These are phyloP conservation scores for Telmatochromis sp. DNA, from an alignment of 2,113 vertebrate species.

Conservation along the genomic window DNA sequence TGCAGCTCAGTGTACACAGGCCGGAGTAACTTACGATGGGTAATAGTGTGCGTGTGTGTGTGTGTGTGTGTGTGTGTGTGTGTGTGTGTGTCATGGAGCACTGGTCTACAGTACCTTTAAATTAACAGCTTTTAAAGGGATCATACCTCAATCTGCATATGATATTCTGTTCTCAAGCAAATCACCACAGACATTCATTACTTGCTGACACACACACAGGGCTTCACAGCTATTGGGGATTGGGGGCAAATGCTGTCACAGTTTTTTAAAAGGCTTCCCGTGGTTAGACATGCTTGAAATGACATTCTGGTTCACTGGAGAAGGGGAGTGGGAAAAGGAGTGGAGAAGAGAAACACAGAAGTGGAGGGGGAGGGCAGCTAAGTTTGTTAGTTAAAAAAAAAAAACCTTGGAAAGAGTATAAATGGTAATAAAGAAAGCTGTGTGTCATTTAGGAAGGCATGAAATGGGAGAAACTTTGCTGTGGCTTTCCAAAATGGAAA, in stretches of 20 bases:
- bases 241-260: slow-evolving; percentile 66
- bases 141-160: slow-evolving; percentile 75
- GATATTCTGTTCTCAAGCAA: slow-evolving; percentile 74
- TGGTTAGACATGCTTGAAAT: slow-evolving; percentile 76
- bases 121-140: slow-evolving; percentile 76
- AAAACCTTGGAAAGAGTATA: not conserved
- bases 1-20: too few relatives aligned
- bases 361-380: not conserved
- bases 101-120: slow-evolving; percentile 69
- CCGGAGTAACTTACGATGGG: too few relatives aligned
- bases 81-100: slow-evolving; percentile 30
- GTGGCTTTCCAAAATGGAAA: not conserved
- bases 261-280: slow-evolving; percentile 64
- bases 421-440: not conserved
- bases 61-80: not conserved
- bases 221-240: slow-evolving; percentile 26
- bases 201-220: not conserved
- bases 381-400: not conserved
- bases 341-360: not conserved
- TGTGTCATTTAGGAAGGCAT: not conserved
- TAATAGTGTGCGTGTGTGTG: not conserved
- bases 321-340: slow-evolving; percentile 8
- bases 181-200: slow-evolving; percentile 12
- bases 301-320: slow-evolving; percentile 43
- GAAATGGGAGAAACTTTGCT: not conserved